Evolutionary conservation across 1,140 invertebrate species (phyloP), one percentile per base, ranked within the genome.

Genomic region (Globodera ellingtonae): DNA sequence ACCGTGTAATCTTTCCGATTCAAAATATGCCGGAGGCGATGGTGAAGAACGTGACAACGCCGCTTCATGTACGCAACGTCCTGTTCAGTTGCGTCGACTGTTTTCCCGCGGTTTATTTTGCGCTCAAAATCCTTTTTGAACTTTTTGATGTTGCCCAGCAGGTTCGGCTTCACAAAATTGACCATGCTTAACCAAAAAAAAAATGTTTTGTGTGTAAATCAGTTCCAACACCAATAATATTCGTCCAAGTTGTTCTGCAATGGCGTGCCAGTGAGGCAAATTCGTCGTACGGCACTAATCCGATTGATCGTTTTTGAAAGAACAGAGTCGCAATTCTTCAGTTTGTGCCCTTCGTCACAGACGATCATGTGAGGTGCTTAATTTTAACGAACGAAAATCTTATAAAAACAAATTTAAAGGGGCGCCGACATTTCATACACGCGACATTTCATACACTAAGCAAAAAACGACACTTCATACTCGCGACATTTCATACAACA

Each of bases 81-180:
- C 15, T 21, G 50, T 47, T 73, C 10, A 56, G 74, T 79, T 2
- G 87, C 87, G 80, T 89, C 87, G 35, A 82, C 87, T 4, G 81
- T 80, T 18, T 79, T 71, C 35, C 86, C 86, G n/a, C 79, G 10
- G 52, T 87, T 80, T 65, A 88, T 88, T 0, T 95, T 95, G 92
- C 96, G 95, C 5, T 94, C 93, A 89, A 97, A 97, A 92, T 95
- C 89, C 82, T 92, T 92, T 66, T 83, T 82, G 84, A 91, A 92
- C 83, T 91, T 90, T 73, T 89, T 89, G 21, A 87, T 85, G 5
- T 89, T 91, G 77, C 91, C 91, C 6, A 91, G 78, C 59, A 91
- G 82, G 79, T 88, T 90, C 7, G 90, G 90, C 74, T 91, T 91
- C 10, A 91, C 90, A 87, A 91, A 91, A 77, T 89, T 89, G 0